These are phyloP conservation scores for Dysmachus trigonus DNA, from an alignment of 2,888 invertebrate genomes.

Conservation along the genomic window DNA sequence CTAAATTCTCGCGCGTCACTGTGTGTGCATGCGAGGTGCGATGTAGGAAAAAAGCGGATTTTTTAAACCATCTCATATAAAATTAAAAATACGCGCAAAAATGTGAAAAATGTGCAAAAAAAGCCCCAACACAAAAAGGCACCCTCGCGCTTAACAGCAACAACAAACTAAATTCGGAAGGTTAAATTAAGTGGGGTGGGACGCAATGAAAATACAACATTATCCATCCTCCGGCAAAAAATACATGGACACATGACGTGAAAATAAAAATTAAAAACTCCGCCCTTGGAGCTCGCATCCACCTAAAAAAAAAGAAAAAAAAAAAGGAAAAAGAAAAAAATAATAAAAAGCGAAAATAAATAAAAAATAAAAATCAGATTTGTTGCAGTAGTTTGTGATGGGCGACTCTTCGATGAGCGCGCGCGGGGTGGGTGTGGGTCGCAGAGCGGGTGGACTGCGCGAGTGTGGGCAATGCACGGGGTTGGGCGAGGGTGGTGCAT, in stretches of 20 bases:
- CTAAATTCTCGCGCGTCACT: slow-evolving; percentile 42
- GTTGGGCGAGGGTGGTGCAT: neutral
- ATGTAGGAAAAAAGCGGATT: slow-evolving; percentile 34
- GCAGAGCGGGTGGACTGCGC: neutral
- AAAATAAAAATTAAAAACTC: slow-evolving; percentile 64
- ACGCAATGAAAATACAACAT: slow-evolving; percentile 27
- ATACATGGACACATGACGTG: slow-evolving; percentile 49
- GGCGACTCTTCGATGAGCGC: neutral
- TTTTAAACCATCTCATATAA: slow-evolving; percentile 40
- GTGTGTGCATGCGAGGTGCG: slow-evolving; percentile 13
- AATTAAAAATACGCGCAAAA: slow-evolving; percentile 43
- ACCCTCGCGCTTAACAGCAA: slow-evolving; percentile 55
- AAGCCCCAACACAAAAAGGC: slow-evolving; percentile 28
- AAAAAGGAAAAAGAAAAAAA: neutral
- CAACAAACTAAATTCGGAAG: slow-evolving; percentile 55
- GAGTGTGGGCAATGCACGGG: neutral
- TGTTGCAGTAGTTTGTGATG: slow-evolving; percentile 41
- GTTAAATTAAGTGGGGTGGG: slow-evolving; percentile 44
- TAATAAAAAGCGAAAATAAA: neutral
- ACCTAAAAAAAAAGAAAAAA: slow-evolving; percentile 11
- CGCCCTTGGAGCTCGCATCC: slow-evolving; percentile 55
- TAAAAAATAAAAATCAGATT: slow-evolving; percentile 41
- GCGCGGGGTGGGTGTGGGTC: neutral
- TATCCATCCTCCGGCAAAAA: slow-evolving; percentile 36
- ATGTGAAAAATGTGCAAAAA: slow-evolving; percentile 42